Conservation (phyloP, 2,797 vertebrate species). For the Varecia variegata region DNA sequence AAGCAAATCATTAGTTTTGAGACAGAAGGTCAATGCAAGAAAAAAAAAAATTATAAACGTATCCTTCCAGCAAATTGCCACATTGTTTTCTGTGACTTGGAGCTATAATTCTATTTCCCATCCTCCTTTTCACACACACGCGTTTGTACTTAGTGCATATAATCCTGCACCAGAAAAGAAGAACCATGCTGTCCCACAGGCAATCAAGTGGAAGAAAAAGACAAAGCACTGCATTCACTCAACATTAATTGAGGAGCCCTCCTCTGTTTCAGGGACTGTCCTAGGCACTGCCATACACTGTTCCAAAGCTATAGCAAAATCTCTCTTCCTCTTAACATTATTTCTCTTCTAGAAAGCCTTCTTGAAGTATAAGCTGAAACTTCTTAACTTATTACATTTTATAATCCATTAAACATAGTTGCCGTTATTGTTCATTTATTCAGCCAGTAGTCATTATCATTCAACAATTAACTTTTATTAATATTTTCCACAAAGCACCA, state of each 20-base stretch:
- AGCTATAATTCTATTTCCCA: neutral
- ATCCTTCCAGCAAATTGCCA: neutral
- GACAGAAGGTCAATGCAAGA: conserved; percentile 26
- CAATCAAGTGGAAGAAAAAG: neutral
- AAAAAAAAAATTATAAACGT: neutral
- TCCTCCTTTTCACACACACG: neutral
- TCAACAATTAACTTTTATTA: neutral
- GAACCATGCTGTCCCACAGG: neutral
- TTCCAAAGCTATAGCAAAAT: neutral
- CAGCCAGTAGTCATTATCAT: neutral
- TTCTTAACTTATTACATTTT: neutral
- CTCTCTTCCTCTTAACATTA: neutral
- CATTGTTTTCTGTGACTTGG: neutral
- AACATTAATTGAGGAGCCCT: neutral
- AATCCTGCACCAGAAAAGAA: neutral
- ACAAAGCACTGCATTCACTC: neutral
- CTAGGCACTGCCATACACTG: rapidly evolving
- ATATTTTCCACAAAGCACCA: neutral
- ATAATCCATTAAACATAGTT: neutral
- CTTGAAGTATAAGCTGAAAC: neutral
- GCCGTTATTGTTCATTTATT: neutral
- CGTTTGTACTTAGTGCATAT: too few relatives aligned
- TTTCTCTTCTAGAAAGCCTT: neutral
- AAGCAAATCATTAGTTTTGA: conserved; percentile 43
- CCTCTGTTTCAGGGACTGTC: neutral